These are phyloP conservation scores for Trididemnum nubilum DNA, from an alignment of 23 tunicate species.

Conservation along the genomic window DNA sequence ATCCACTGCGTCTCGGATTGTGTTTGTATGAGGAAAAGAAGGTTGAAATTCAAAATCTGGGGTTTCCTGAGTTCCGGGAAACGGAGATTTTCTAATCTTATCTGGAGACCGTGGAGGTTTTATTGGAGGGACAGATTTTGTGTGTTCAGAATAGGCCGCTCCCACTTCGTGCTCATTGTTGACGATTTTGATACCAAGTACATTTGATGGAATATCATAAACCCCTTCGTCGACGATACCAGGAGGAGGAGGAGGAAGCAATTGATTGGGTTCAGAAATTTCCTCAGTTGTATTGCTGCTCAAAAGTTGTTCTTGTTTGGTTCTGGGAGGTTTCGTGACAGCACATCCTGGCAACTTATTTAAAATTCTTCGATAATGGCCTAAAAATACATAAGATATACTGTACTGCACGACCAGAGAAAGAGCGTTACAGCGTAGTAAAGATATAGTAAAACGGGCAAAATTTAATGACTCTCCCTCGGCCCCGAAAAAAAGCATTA, in stretches of 20 bases:
- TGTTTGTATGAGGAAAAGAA: neutral
- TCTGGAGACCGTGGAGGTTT: slow-evolving; percentile 54
- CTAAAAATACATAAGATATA: too few relatives aligned
- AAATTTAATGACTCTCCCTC: too few relatives aligned
- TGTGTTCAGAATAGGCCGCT: neutral
- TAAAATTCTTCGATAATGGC: slow-evolving; percentile 70
- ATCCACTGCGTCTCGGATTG: slow-evolving; percentile 5
- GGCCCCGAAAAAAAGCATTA: too few relatives aligned
- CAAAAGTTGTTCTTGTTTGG: neutral
- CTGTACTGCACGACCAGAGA: too few relatives aligned
- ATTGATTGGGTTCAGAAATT: too few relatives aligned
- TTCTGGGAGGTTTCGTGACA: slow-evolving; percentile 43
- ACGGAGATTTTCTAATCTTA: neutral
- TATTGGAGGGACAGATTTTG: slow-evolving; percentile 6
- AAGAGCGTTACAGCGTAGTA: too few relatives aligned
- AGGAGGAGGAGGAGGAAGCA: too few relatives aligned
- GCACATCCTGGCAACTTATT: slow-evolving; percentile 68
- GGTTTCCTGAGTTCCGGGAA: neutral
- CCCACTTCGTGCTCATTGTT: neutral
- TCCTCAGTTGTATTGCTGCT: too few relatives aligned
- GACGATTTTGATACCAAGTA: too few relatives aligned
- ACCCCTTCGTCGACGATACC: too few relatives aligned
- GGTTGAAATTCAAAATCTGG: neutral
- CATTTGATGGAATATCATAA: too few relatives aligned
- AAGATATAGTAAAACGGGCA: too few relatives aligned